Evolutionary conservation across 2,113 vertebrate species (phyloP), one percentile per base, ranked within the genome.

Genomic region (Poeciliopsis retropinna): DNA sequence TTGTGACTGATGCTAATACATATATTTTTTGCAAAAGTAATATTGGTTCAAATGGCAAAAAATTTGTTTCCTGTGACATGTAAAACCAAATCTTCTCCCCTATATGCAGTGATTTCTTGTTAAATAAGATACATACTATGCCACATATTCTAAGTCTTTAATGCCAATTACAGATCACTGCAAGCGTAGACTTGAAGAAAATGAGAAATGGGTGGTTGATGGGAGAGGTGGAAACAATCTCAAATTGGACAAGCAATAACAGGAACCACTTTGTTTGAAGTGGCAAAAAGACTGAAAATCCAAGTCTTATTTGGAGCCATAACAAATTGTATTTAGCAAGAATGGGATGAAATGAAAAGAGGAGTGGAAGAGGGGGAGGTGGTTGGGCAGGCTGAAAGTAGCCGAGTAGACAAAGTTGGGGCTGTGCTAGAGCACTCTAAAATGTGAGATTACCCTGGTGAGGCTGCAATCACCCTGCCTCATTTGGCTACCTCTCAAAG

Each of bases 291-390:
- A 82, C 67, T 84, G 74, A 78, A 81, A 88, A 85, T 89, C 47
- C 22, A 78, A 80, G 88, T 57, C 83, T 91, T 83, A 81, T 88
- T 91, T 89, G 76, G 91, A 90, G 72, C 76, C 69, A 78, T 86
- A 90, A 88, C 87, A 91, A 92, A 93, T 90, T 92, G 84, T 82
- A 91, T 93, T 92, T 91, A 86, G 81, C 51, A 66, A 73, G 77
- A 88, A 81, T 87, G 70, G 74, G 79, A 67, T 70, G 66, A 67
- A 83, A 85, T 80, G 70, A 68, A 87, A 82, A 13, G 60, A 82
- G 67, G 72, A 76, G 80, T 79, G 54, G 72, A 75, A 67, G 28
- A 44, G 3, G 13, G 60, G 81, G 62, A 68, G 75, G 78, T 73
- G 84, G 72, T 72, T 72, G 72, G 54, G 72, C 73, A 65, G 67